Evolutionary conservation across 2,797 vertebrate genomes (phyloP), one percentile per base, ranked within the genome.

Genomic region (Tadarida brasiliensis): DNA sequence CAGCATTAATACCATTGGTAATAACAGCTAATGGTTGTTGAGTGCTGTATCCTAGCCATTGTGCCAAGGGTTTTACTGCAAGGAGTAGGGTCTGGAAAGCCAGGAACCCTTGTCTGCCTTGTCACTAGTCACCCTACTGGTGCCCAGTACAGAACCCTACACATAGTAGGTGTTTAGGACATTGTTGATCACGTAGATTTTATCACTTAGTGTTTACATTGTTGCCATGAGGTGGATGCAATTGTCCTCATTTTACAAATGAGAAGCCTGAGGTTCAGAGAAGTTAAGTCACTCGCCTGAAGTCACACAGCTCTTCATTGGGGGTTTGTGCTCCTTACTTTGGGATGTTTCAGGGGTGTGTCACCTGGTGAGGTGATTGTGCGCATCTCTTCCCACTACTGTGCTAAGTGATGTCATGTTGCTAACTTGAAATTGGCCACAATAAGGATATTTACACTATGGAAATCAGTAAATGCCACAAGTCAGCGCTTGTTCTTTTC

Each of bases 181-280:
- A 61, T 22, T 44, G n/a, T 39, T 28, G 20, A 56, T 71, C 19
- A n/a, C 39, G 51, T 76, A 3, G 33, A 80, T 70, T 33, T 19
- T 17, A 63, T 59, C 44, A 12, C 28, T 92, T 57, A 28, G 51
- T 90, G 76, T 56, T 87, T 57, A 70, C 44, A 61, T 6, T 17
- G 1, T 63, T 80, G 44, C 87, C 57, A 7, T 30, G 33, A 61
- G 16, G 33, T 57, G 56, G 59, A n/a, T 33, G 7, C n/a, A 57
- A 3, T 7, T 56, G 20, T 74, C 30, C 57, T 70, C 47, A 9
- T 82, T 71, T 33, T 94, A 88, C 26, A 82, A 22, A 70, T 44
- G n/a, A 93, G 68, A 94, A 90, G 28, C 28, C 49, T 15, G 26
- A 47, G 74, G 54, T 71, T 93, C 89, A 76, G 85, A 91, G 74